Evolutionary conservation across 2,113 vertebrate genomes (phyloP).

Genomic region (Hemicordylus capensis): DNA sequence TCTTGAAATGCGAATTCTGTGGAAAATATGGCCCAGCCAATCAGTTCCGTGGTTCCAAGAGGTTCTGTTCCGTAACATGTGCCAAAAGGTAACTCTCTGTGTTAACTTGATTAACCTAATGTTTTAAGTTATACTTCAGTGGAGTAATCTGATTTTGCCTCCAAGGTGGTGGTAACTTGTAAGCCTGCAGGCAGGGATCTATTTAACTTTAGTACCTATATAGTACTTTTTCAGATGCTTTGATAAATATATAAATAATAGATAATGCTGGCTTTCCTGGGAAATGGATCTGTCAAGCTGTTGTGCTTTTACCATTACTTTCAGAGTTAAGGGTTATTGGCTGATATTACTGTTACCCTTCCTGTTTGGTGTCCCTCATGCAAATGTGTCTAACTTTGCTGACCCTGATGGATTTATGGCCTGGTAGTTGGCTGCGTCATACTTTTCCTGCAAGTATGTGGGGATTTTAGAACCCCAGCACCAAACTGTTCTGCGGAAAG

Average conservation of each 20-base stretch:
- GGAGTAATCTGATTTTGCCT: background rate
- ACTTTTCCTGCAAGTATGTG: background rate
- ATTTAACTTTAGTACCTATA: too few relatives aligned
- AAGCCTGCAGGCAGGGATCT: too few relatives aligned
- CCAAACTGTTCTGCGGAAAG: background rate
- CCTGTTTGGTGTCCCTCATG: background rate
- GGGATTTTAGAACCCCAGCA: background rate
- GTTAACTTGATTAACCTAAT: background rate
- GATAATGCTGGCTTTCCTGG: background rate
- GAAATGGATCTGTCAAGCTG: background rate
- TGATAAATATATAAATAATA: background rate
- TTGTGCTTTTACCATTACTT: background rate
- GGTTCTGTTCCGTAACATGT: constrained; percentile 96
- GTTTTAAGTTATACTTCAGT: too few relatives aligned
- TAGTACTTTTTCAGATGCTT: background rate
- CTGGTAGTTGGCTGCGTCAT: background rate
- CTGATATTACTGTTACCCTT: background rate
- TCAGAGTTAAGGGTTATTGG: background rate
- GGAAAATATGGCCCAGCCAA: constrained; percentile 89
- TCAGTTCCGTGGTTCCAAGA: constrained; percentile 94
- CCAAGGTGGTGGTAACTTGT: too few relatives aligned
- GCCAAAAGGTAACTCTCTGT: constrained; percentile 88
- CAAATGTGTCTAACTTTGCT: too few relatives aligned
- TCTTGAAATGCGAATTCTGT: constrained; percentile 97
- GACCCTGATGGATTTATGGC: too few relatives aligned